Evolutionary conservation across 2,113 vertebrate genomes (phyloP), one percentile per base, ranked within the genome.

Genomic region (Pogonocichla stellata): DNA sequence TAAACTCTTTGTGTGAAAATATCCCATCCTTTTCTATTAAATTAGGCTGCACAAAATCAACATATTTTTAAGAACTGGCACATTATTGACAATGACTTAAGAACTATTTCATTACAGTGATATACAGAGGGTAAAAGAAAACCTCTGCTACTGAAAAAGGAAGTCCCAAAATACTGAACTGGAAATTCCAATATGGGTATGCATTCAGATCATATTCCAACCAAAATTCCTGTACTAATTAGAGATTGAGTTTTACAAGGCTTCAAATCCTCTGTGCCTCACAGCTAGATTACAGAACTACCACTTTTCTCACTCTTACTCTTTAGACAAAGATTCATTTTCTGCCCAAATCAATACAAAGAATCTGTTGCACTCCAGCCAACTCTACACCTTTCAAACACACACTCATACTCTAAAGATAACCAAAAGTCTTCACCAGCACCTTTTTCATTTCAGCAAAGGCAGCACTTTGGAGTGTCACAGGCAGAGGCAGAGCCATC

Each of bases 141-240:
- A 19, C 0, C 11, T 75, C 64, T 34, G 72, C 80, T 86, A 66
- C 72, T 61, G 47, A 70, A 57, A 90, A 88, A 88, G 58, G 26
- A 86, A 88, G 58, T 42, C 31, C 16, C 19, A 42, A 88, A 94
- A 84, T 50, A 90, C 54, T 47, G 58, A 92, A 72, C 51, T 74
- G 36, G 47, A 71, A 78, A 96, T 86, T 90, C 86, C 65, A 90
- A 26, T 61, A 36, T 18, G 65, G 51, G 40, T 78, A 84, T 75
- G 47, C 64, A 80, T 81, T 74, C 61, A 56, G 74, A 82, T 90
- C 56, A 60, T 80, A 92, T 74, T 94, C 64, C 80, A 80, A 75
- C 31, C 88, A 80, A 90, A 95, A 90, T 66, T 90, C 82, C 86
- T 74, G 56, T 54, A 47, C 58, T 90, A 92, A 95, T 91, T 92